Percentiles rank a stretch among this genome's conserved stretches.
These are phyloP conservation scores for Thereva unica DNA, from an alignment of 2,888 invertebrate genomes.

Conservation along the genomic window DNA sequence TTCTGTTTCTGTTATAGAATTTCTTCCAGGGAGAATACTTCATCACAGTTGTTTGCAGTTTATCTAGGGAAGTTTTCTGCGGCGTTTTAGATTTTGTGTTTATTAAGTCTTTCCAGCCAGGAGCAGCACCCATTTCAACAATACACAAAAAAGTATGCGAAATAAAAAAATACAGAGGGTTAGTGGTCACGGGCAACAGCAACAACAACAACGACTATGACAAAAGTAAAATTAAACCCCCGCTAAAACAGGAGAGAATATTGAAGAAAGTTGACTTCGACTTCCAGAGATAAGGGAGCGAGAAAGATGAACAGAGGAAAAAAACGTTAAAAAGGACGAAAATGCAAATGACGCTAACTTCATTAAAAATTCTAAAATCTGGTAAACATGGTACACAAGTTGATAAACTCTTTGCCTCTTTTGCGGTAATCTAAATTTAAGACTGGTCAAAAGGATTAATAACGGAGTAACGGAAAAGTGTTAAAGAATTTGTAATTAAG, in stretches of 20 bases:
- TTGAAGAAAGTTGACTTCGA: too few relatives aligned
- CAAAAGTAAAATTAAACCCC: too few relatives aligned
- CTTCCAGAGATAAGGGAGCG: too few relatives aligned
- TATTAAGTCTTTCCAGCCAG: conserved; percentile 36
- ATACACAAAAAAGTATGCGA: background rate
- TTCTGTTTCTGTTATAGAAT: background rate
- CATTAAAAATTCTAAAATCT: conserved; percentile 16
- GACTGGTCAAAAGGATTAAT: too few relatives aligned
- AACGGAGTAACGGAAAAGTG: too few relatives aligned
- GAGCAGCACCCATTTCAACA: too few relatives aligned
- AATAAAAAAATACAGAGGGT: conserved; percentile 10
- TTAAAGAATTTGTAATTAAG: too few relatives aligned
- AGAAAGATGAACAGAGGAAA: too few relatives aligned
- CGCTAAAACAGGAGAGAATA: too few relatives aligned
- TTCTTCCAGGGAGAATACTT: conserved; percentile 2
- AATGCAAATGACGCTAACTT: conserved; percentile 19
- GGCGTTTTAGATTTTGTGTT: conserved; percentile 36
- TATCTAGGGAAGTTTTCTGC: conserved; percentile 23
- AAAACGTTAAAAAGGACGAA: background rate
- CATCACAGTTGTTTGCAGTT: conserved; percentile 29
- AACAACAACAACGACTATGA: too few relatives aligned
- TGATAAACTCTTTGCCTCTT: too few relatives aligned
- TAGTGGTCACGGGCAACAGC: background rate
- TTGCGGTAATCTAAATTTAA: too few relatives aligned
- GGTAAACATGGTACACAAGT: conserved; percentile 5